A percentile compares a stretch with the other conserved stretches of the same genome.
Conservation (phyloP, 2,888 invertebrate species). For the Chloromyia formosa region DNA sequence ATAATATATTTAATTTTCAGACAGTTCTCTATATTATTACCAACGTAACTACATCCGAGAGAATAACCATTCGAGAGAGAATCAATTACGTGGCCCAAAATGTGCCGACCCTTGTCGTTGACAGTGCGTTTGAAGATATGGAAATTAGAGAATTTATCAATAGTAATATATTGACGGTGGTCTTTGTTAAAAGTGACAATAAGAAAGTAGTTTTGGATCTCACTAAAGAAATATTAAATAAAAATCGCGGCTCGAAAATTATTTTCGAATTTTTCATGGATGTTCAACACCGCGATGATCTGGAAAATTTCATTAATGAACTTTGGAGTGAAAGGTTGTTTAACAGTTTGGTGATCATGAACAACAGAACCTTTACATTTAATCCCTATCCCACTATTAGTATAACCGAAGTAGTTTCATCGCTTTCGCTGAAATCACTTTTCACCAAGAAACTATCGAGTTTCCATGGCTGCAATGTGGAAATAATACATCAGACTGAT, state of each 20-base stretch:
- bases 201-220: too few species aligned
- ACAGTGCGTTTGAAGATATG: too few species aligned
- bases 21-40: too few species aligned
- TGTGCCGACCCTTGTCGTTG: too few species aligned
- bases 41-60: too few species aligned
- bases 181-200: too few species aligned
- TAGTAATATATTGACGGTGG: too few species aligned
- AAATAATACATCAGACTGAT: neutral
- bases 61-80: too few species aligned
- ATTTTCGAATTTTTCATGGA: neutral
- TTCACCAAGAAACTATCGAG: neutral
- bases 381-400: neutral
- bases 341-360: neutral
- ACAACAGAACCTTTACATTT: neutral
- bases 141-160: too few species aligned
- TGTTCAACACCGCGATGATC: neutral
- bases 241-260: neutral
- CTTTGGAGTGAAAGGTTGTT: neutral
- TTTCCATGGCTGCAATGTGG: neutral
- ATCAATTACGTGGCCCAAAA: too few species aligned
- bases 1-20: too few species aligned
- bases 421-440: neutral
- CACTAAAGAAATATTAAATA: neutral
- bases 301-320: neutral
- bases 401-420: neutral